These are phyloP conservation scores for Drosophila kikkawai DNA, from an alignment of 1,140 invertebrate species.

Conservation along the genomic window DNA sequence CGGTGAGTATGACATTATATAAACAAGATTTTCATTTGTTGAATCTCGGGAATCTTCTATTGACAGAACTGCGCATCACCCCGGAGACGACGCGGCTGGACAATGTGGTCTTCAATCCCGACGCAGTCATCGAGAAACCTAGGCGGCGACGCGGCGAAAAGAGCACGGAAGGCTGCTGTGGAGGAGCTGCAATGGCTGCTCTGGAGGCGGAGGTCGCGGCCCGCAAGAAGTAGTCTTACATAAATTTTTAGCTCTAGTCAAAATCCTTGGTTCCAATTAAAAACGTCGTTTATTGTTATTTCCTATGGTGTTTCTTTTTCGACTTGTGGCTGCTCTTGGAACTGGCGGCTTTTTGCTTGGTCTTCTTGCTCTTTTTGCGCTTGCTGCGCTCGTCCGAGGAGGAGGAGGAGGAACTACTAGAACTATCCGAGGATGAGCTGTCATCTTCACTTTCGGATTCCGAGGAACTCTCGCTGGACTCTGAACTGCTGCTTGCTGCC, in stretches of 20 bases:
- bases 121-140: slow-evolving; percentile 66
- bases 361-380: slow-evolving; percentile 51
- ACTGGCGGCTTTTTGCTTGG: slow-evolving; percentile 45
- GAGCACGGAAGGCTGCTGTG: slow-evolving; percentile 56
- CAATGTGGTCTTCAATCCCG: slow-evolving; percentile 75
- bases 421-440: slow-evolving; percentile 43
- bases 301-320: slow-evolving; percentile 58
- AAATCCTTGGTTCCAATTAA: slow-evolving; percentile 36
- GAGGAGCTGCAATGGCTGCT: slow-evolving; percentile 59
- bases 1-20: slow-evolving; percentile 58
- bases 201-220: slow-evolving; percentile 43
- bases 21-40: slow-evolving; percentile 26
- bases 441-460: slow-evolving; percentile 48
- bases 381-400: slow-evolving; percentile 60
- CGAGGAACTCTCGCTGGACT: slow-evolving; percentile 50
- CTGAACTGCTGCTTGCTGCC: slow-evolving; percentile 53
- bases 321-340: slow-evolving; percentile 63
- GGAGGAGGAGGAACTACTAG: slow-evolving; percentile 19
- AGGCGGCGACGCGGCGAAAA: slow-evolving; percentile 38
- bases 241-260: slow-evolving; percentile 28
- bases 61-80: slow-evolving; percentile 71
- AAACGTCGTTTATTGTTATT: slow-evolving; percentile 47
- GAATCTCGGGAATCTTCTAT: not conserved
- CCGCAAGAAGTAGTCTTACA: slow-evolving; percentile 52
- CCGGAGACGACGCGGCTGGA: slow-evolving; percentile 75